A percentile compares a stretch with the other conserved stretches of the same genome.
phyloP scores from a whole-genome alignment of 2,113 vertebrate genomes.

The human (Homo sapiens) region DNA sequence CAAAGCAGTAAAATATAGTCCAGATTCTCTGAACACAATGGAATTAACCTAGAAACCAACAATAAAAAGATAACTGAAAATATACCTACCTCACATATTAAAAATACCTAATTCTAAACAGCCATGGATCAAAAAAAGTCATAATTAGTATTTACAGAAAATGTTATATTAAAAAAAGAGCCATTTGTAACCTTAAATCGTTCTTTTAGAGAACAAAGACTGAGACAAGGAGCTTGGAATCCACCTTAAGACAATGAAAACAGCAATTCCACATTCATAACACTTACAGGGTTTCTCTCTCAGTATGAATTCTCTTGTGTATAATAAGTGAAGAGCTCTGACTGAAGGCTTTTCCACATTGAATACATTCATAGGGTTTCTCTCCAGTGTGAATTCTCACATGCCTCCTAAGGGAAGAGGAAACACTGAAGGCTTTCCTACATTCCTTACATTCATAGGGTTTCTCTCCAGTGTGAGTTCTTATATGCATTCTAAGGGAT shows the following conservation, averaged over 20 bases:
- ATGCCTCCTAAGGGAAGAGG: conserved; percentile 61
- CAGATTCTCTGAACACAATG: neutral
- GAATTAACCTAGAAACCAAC: neutral
- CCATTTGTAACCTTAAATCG: neutral
- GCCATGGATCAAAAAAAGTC: neutral
- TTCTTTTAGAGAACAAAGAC: conserved; percentile 15
- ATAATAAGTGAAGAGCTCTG: conserved; percentile 49
- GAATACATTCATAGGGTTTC: conserved; percentile 44
- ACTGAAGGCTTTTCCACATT: conserved; percentile 54
- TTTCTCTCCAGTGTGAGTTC: conserved; percentile 63
- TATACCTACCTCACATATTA: neutral
- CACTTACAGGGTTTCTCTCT: conserved; percentile 33
- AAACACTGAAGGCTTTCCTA: conserved; percentile 51
- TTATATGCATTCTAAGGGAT: conserved; percentile 45
- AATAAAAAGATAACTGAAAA: neutral
- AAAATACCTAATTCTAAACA: neutral
- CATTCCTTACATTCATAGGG: conserved; percentile 56
- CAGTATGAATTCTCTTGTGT: conserved; percentile 54
- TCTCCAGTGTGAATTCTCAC: conserved; percentile 57
- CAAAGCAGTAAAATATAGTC: neutral
- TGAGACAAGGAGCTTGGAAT: neutral
- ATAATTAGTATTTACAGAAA: neutral
- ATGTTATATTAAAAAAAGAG: neutral
- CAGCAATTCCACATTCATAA: neutral
- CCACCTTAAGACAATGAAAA: neutral